Conservation (phyloP, 2,888 invertebrate genomes). For the Vanessa cardui region DNA sequence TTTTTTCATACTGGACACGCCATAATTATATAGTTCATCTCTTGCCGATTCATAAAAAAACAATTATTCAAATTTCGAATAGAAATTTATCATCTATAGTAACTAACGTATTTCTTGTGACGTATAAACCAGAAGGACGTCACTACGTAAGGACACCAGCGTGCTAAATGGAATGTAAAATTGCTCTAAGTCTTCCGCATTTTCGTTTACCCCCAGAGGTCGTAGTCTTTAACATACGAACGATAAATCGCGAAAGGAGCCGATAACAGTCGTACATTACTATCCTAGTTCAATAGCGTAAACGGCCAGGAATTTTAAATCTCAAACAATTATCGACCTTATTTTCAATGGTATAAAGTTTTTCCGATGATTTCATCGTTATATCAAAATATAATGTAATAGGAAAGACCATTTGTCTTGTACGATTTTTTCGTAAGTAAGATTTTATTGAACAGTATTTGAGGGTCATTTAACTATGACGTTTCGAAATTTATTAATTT, state of each 20-base stretch:
- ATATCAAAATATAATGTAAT: conserved; percentile 19
- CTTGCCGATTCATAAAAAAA: neutral
- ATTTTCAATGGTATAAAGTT: neutral
- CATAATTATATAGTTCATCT: too few species aligned
- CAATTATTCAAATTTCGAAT: neutral
- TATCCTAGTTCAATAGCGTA: conserved; percentile 33
- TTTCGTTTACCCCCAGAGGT: conserved; percentile 37
- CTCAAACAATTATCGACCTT: conserved; percentile 19
- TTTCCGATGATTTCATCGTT: neutral
- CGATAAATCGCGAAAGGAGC: conserved; percentile 37
- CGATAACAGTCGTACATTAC: conserved; percentile 39
- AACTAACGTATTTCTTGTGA: neutral
- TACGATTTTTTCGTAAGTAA: conserved; percentile 19
- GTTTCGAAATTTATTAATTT: neutral
- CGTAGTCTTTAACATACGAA: conserved; percentile 38
- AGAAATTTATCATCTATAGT: neutral
- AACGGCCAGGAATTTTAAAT: conserved; percentile 18
- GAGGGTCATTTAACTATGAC: neutral
- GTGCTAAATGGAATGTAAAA: conserved; percentile 42
- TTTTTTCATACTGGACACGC: too few species aligned
- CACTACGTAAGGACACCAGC: conserved; percentile 24
- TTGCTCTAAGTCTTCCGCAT: conserved; percentile 35
- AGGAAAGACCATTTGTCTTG: conserved; percentile 28
- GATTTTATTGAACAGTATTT: conserved; percentile 23
- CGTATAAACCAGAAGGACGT: conserved; percentile 18